These are phyloP conservation scores for Riparia riparia DNA, from an alignment of 2,113 vertebrate species.

Conservation along the genomic window DNA sequence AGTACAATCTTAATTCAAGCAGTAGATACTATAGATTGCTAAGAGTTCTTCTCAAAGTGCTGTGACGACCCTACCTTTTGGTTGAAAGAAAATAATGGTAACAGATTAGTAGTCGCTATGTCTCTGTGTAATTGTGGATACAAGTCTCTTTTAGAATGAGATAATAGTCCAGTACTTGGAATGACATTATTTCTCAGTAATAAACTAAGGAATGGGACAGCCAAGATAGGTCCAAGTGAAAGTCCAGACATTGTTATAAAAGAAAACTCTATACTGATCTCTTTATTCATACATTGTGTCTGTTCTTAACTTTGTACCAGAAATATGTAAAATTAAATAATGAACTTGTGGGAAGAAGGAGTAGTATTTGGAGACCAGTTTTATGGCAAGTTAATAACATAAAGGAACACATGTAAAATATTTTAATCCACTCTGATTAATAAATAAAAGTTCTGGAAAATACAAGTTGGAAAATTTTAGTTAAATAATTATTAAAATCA, in stretches of 20 bases:
- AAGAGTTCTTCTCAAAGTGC: background rate
- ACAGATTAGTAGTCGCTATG: background rate
- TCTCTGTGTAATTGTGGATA: background rate
- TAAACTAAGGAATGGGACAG: background rate
- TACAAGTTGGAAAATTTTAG: background rate
- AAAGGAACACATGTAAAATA: background rate
- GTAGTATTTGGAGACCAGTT: background rate
- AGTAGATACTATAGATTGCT: background rate
- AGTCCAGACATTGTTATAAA: background rate
- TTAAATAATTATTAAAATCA: background rate
- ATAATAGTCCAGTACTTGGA: background rate
- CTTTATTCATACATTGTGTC: background rate
- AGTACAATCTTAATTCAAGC: background rate
- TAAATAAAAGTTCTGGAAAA: background rate
- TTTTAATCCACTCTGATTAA: background rate
- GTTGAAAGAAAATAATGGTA: background rate
- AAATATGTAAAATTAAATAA: background rate
- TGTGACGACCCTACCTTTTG: background rate
- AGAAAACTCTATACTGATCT: background rate
- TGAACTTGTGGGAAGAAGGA: background rate
- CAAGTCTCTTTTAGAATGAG: background rate
- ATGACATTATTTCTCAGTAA: background rate
- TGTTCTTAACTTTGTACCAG: background rate
- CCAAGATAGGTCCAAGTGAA: background rate
- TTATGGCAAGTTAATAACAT: background rate